These are phyloP conservation scores for Urocynchramus pylzowi DNA, from an alignment of 2,113 vertebrate species.

Conservation along the genomic window DNA sequence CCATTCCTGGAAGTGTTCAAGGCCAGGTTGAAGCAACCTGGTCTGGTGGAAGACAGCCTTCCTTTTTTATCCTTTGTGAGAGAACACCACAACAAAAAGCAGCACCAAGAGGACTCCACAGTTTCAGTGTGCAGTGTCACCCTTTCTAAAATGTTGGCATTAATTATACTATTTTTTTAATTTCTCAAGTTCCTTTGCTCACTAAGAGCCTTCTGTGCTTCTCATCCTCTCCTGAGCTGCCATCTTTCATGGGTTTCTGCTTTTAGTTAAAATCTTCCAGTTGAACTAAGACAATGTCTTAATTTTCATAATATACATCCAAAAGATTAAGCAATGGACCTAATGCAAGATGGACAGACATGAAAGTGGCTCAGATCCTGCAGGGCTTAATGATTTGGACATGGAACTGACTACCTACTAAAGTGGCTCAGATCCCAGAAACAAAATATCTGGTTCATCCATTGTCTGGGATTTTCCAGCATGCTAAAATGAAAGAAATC, in stretches of 20 bases:
- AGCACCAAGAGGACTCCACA: background rate
- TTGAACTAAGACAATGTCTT: background rate
- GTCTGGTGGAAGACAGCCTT: background rate
- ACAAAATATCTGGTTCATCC: background rate
- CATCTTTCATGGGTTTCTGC: background rate
- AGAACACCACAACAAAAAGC: background rate
- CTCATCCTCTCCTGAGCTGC: background rate
- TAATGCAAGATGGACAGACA: background rate
- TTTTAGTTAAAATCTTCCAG: background rate
- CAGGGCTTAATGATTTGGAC: background rate
- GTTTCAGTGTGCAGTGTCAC: background rate
- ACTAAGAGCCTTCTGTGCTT: background rate
- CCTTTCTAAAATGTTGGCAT: background rate
- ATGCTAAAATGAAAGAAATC: background rate
- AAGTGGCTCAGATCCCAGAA: background rate
- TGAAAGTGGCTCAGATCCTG: background rate
- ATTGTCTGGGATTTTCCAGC: background rate
- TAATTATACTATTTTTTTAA: background rate
- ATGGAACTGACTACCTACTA: background rate
- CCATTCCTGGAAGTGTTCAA: background rate
- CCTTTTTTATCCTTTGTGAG: background rate
- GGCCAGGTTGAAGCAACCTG: background rate
- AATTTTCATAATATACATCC: background rate
- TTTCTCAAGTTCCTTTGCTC: background rate
- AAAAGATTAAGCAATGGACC: background rate